Base-by-base conservation (phyloP, 1,140 invertebrate species). In the Pseudomyrmex concolor region DNA sequence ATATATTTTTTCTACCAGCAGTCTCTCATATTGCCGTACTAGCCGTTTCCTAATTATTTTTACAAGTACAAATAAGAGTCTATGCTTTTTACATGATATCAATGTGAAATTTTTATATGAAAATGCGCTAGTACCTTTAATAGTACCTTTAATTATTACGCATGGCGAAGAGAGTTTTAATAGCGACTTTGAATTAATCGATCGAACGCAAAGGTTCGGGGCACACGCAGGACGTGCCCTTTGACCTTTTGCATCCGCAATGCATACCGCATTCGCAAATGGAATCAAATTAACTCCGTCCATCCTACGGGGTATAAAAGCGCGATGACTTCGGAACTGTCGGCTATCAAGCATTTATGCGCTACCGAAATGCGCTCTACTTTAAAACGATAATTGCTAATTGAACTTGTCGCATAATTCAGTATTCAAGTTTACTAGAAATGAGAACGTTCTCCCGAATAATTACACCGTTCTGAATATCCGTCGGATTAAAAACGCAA, bases 171-270 rank as follows among this genome's bases (percentile, higher is more conserved):
- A 22, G 60, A 64, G 54, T 66, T 45, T 71, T 71, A 80, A 80
- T 70, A 54, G 66, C 54, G 43, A 80, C 54, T 71, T 59, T 12
- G 76, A 80, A 60, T 80, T 80, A 80, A 80, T 80, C 76, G 54
- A 80, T 80, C 15, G 34, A 57, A 78, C 34, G 54, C 43, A 68
- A 34, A 34, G 43, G 19, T 63, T 8, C 51, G 13, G 54, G 34
- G 34, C 34, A 19, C 15, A 64, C 62, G 34, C 62, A n/a, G 59
- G 60, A 68, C 76, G 2, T 80, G 54, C 45, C 66, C 76, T 80
- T 80, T 80, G 66, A 80, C 76, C 66, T 80, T 71, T 80, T 34
- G 76, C 76, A 80, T 80, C 76, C 55, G 76, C 76, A 80, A 71
- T 80, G 76, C 43, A 80, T 60, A 71, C 76, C 76, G 76, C 76